phyloP scores from a whole-genome alignment of 2,113 vertebrate species.

The Chascanopsetta lugubris region DNA sequence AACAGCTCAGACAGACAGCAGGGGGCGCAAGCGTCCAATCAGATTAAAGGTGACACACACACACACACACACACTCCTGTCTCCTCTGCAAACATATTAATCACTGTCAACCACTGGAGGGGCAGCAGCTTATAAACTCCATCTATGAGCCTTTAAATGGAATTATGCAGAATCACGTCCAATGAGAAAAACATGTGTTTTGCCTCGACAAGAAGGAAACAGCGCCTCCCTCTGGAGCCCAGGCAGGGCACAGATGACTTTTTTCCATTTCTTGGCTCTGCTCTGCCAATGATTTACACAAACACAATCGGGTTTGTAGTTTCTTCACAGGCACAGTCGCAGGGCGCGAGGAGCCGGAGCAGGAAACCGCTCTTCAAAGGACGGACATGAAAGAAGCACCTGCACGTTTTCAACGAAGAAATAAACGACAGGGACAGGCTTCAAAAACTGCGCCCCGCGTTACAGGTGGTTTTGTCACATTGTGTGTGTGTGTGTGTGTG shows the following conservation, averaged over 20 bases:
- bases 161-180: neutral
- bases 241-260: neutral
- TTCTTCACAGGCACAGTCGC: neutral
- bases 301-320: constrained; percentile 23
- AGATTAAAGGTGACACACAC: constrained; percentile 47
- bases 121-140: neutral
- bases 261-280: constrained; percentile 10
- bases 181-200: constrained; percentile 1
- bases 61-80: neutral
- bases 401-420: neutral
- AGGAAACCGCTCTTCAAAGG: neutral
- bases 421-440: constrained; percentile 17
- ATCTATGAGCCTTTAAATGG: no score
- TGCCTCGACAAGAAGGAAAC: neutral
- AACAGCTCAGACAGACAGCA: no score
- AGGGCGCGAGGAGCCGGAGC: neutral
- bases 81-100: constrained; percentile 31
- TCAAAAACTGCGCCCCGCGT: no score
- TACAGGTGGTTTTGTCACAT: no score
- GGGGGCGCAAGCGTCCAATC: constrained; percentile 25
- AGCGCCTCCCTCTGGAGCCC: constrained; percentile 14
- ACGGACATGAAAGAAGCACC: neutral
- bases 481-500: no score
- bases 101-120: constrained; percentile 24
- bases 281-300: constrained; percentile 32